Base-by-base conservation (phyloP, 2,113 vertebrate genomes). In the Pteropus alecto region DNA sequence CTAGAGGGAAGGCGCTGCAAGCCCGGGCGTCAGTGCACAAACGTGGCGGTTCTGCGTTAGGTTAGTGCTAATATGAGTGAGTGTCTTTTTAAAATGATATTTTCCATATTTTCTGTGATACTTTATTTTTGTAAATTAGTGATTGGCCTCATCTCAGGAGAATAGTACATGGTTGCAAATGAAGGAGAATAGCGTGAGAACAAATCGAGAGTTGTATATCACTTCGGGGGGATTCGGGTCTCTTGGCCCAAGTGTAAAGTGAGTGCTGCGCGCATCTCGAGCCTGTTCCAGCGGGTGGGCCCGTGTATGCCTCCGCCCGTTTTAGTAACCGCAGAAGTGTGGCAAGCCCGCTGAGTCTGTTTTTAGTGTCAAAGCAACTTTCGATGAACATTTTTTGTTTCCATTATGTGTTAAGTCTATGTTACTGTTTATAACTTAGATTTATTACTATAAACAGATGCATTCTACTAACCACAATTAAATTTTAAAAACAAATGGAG, bases 1-100 rank as follows among this genome's bases (percentile, higher is more conserved):
- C 15, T 28, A 0, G 22, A 28, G 10, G 16, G 38, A 56, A 68
- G 58, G 1, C 10, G 38, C 33, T 7, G 22, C 0, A 6, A 24
- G 35, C 41, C 51, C 28, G n/a, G 67, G 82, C 63, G 67, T 61
- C 28, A 35, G 46, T 3, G 7, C 5, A 8, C 54, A 43, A 0
- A 16, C 7, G 1, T 1, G 6, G 7, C 16, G 30, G 24, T 26
- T 38, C 58, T 28, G 30, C 15, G 54, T 81, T 54, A 28, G 26
- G 26, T 9, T 58, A 11, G 14, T 22, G 19, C 21, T 38, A 43
- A 4, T n/a, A 4, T 9, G 54, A 67, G 77, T 54, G n/a, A 73
- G 81, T 51, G 38, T 7, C 46, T 82, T 65, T 83, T 54, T 18
- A 46, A 74, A 83, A 16, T 51, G 30, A 19, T 21, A 4, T 79